Evolutionary conservation across 2,113 vertebrate genomes (phyloP).

Genomic region (Tachysurus fulvidraco): DNA sequence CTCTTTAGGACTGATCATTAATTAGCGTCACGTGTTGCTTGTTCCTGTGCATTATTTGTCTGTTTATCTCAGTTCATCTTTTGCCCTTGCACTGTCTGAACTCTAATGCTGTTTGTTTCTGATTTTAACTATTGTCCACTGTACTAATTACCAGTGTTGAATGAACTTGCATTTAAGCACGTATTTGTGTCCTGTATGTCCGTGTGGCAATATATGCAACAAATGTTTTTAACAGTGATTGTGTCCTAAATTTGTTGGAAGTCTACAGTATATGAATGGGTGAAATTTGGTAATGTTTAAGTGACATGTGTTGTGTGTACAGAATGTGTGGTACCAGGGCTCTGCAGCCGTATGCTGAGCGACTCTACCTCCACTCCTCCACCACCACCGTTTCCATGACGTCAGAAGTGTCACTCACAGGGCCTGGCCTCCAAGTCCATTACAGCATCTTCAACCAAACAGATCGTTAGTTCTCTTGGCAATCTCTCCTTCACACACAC

Average conservation of each 20-base stretch:
- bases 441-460: conserved; percentile 89
- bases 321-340: conserved; percentile 85
- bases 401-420: conserved; percentile 84
- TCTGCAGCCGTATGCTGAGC: conserved; percentile 81
- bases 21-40: neutral
- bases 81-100: neutral
- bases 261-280: too few relatives aligned
- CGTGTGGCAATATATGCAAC: neutral
- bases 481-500: neutral
- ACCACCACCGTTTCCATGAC: conserved; percentile 81
- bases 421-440: conserved; percentile 82
- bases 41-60: neutral
- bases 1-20: neutral
- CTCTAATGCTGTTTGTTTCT: neutral
- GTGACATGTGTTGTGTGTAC: conserved; percentile 19
- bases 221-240: neutral
- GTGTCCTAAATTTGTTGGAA: neutral
- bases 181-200: neutral
- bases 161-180: neutral
- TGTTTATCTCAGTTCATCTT: neutral
- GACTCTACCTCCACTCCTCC: conserved; percentile 74
- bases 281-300: neutral
- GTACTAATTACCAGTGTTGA: neutral
- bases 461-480: conserved; percentile 77
- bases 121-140: neutral